Base-by-base conservation (phyloP, 2,113 vertebrate species). In the Bujurquina vittata region DNA sequence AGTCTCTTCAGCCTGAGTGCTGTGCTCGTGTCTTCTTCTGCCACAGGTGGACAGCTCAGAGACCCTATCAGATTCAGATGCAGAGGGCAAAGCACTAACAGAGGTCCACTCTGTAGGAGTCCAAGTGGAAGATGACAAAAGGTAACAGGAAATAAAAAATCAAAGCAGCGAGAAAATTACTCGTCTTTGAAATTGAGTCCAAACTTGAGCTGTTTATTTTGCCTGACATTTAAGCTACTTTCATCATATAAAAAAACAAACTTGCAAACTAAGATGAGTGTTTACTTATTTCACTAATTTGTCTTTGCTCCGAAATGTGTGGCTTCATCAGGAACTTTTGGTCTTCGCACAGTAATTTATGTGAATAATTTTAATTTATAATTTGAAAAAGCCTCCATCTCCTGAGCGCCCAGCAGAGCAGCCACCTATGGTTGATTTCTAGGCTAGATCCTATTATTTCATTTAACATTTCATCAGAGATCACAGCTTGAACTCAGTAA, bases 91-190 rank as follows among this genome's bases (percentile, higher is more conserved):
- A 91, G 97, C 95, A 88, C 96, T 98, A 29, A 97, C 98, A 86
- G 97, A 99, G 88, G 98, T 99, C 88, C 98, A 99, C 91, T 99
- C 98, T 76, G 97, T 99, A 0, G 98, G 98, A 14, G 97, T 99
- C 57, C 98, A 99, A 90, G 98, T 99, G 93, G 98, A 99, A 92
- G 98, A 99, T 52, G 97, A 99, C 87, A 99, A 98, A 94, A 97
- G 98, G 98, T 99, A 95, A 88, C 26, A 12, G 9, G 18, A 56
- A 83, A 74, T 4, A 2, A 18, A 61, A 37, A 73, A 8, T 77
- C 33, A 61, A 55, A 79, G 3, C 35, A 2, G 7, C 6, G 57
- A 4, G 56, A 49, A 56, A 81, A 20, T 10, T 6, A 4, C 46
- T 79, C 20, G 10, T 56, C 33, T 63, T 74, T 20, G 4, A 54